phyloP scores from a whole-genome alignment of 2,888 invertebrate species.

The Trimorus sp. region DNA sequence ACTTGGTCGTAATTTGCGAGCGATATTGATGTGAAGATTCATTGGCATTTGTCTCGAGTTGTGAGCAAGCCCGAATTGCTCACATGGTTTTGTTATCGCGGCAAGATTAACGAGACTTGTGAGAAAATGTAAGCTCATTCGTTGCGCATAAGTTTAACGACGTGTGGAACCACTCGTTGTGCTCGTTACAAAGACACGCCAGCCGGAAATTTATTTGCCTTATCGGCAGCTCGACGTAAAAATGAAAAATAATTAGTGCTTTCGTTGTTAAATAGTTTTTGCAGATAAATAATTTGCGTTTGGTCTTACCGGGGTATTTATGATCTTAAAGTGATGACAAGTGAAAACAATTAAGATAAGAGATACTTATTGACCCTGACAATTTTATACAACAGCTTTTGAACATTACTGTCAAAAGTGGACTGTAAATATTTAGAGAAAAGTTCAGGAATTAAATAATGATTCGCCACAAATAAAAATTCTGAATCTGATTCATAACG shows the following conservation, averaged over 20 bases:
- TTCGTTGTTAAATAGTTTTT: slow-evolving; percentile 2
- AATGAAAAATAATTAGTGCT: slow-evolving; percentile 29
- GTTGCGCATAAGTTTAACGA: slow-evolving; percentile 55
- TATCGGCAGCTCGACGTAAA: slow-evolving; percentile 14
- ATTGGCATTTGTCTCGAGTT: slow-evolving; percentile 43
- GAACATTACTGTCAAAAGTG: too few species aligned
- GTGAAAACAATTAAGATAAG: too few species aligned
- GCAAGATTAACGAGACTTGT: slow-evolving; percentile 73
- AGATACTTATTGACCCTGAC: too few species aligned
- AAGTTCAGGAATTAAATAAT: too few species aligned
- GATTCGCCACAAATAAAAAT: too few species aligned
- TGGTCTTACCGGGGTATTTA: too few species aligned
- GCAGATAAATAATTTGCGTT: too few species aligned
- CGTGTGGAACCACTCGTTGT: slow-evolving; percentile 46
- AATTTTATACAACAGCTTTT: too few species aligned
- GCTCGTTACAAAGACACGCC: slow-evolving; percentile 40
- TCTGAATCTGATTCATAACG: too few species aligned
- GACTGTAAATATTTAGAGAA: too few species aligned
- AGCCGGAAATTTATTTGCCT: slow-evolving; percentile 48
- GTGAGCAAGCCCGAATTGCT: slow-evolving; percentile 57
- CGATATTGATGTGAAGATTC: slow-evolving; percentile 53
- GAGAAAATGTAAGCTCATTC: slow-evolving; percentile 62
- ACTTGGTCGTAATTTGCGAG: slow-evolving; percentile 40
- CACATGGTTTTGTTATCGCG: slow-evolving; percentile 70
- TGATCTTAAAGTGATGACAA: too few species aligned